Evolutionary conservation across 2,888 invertebrate genomes (phyloP).

Genomic region (Xanthorhoe designata): DNA sequence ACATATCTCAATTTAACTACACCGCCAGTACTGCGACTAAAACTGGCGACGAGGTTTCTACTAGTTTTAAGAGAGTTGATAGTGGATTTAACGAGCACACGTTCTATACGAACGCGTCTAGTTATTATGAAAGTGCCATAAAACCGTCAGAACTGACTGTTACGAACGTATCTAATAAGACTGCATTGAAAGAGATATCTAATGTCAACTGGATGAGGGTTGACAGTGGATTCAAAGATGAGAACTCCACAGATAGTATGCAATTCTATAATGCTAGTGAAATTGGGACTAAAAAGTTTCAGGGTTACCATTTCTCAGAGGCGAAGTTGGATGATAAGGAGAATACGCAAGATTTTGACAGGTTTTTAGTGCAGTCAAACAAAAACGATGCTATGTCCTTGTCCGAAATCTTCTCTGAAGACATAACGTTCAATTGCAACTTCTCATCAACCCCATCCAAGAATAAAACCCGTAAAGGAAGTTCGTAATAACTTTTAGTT

Average conservation of each 20-base stretch:
- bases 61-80: slow-evolving; percentile 74
- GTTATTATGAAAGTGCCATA: slow-evolving; percentile 83
- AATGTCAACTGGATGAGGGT: slow-evolving; percentile 79
- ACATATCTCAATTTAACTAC: slow-evolving; percentile 64
- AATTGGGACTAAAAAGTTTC: slow-evolving; percentile 54
- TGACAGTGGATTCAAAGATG: slow-evolving; percentile 81
- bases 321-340: slow-evolving; percentile 69
- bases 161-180: slow-evolving; percentile 64
- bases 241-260: slow-evolving; percentile 71
- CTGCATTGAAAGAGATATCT: slow-evolving; percentile 75
- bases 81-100: slow-evolving; percentile 80
- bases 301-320: slow-evolving; percentile 62
- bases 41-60: slow-evolving; percentile 60
- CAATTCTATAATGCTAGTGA: slow-evolving; percentile 67
- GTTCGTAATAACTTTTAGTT: slow-evolving; percentile 50
- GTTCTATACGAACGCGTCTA: slow-evolving; percentile 74
- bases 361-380: slow-evolving; percentile 60
- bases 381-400: slow-evolving; percentile 75
- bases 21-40: slow-evolving; percentile 57
- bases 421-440: slow-evolving; percentile 77
- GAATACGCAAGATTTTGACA: slow-evolving; percentile 68
- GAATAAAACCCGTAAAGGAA: slow-evolving; percentile 70
- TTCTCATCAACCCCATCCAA: slow-evolving; percentile 82
- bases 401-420: slow-evolving; percentile 78
- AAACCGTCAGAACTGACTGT: slow-evolving; percentile 80